Percentiles rank a stretch among this genome's conserved stretches.
These are phyloP conservation scores for Elgaria multicarinata DNA, from an alignment of 2,113 vertebrate species.

Conservation along the genomic window DNA sequence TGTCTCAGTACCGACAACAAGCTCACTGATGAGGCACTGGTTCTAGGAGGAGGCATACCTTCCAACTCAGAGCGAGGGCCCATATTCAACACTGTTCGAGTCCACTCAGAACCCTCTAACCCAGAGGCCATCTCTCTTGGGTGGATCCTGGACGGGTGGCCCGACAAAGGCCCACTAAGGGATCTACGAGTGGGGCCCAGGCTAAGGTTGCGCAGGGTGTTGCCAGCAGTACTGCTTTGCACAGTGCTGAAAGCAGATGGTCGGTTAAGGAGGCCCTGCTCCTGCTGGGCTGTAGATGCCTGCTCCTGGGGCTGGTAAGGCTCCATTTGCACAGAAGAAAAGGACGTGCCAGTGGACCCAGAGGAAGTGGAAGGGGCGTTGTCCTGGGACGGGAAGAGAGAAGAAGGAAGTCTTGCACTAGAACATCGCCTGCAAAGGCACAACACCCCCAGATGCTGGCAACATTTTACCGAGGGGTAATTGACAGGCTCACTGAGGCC, in stretches of 20 bases:
- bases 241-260: conserved; percentile 97
- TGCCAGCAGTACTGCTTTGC: conserved; percentile 89
- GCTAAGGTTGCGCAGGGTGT: conserved; percentile 87
- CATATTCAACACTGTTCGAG: conserved; percentile 88
- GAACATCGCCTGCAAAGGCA: conserved; percentile 96
- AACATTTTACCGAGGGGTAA: conserved; percentile 89
- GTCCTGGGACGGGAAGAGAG: conserved; percentile 82
- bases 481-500: conserved; percentile 85
- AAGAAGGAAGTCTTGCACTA: conserved; percentile 82
- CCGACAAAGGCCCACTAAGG: conserved; percentile 80
- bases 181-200: conserved; percentile 83
- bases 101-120: conserved; percentile 88
- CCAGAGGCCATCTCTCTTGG: conserved; percentile 81
- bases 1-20: conserved; percentile 92
- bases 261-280: conserved; percentile 85
- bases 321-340: conserved; percentile 93
- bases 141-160: conserved; percentile 79
- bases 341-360: conserved; percentile 86
- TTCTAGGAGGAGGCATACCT: conserved; percentile 92
- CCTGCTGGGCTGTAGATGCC: conserved; percentile 82
- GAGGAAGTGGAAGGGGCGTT: conserved; percentile 80
- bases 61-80: conserved; percentile 78
- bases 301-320: conserved; percentile 85
- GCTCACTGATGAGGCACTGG: conserved; percentile 94
- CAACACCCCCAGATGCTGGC: conserved; percentile 94